A percentile compares a stretch with the other conserved stretches of the same genome.
These are phyloP conservation scores for Brachionus manjavacas DNA, from an alignment of 1,140 invertebrate genomes.

Conservation along the genomic window DNA sequence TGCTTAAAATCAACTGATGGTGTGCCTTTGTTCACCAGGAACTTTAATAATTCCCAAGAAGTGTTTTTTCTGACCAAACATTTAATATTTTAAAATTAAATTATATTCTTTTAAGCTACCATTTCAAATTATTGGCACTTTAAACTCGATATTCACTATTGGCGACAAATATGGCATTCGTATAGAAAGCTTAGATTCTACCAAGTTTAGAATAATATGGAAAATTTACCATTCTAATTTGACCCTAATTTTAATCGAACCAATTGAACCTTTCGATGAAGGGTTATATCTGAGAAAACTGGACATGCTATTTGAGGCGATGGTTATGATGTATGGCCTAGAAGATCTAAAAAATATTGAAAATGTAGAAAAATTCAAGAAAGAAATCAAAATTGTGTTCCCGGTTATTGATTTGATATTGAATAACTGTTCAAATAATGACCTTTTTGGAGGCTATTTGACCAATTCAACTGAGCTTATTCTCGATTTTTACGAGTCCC, in stretches of 20 bases:
- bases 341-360: constrained; percentile 69
- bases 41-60: not conserved
- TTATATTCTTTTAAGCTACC: constrained; percentile 63
- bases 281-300: constrained; percentile 61
- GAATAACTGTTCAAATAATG: not conserved
- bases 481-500: not conserved
- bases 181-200: constrained; percentile 65
- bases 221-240: constrained; percentile 65
- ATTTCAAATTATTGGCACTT: constrained; percentile 71
- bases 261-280: constrained; percentile 51
- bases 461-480: constrained; percentile 5
- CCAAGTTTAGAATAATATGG: constrained; percentile 70
- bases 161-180: constrained; percentile 67
- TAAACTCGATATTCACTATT: constrained; percentile 79
- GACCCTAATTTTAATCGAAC: constrained; percentile 54
- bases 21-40: constrained; percentile 2
- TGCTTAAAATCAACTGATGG: constrained; percentile 4
- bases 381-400: constrained; percentile 25
- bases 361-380: constrained; percentile 71
- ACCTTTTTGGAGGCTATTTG: constrained; percentile 34
- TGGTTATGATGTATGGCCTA: constrained; percentile 71
- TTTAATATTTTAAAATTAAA: not conserved
- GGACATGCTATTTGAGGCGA: constrained; percentile 68
- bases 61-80: not conserved
- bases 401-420: constrained; percentile 23